phyloP scores from a whole-genome alignment of 2,113 vertebrate species.

The Salvelinus fontinalis region DNA sequence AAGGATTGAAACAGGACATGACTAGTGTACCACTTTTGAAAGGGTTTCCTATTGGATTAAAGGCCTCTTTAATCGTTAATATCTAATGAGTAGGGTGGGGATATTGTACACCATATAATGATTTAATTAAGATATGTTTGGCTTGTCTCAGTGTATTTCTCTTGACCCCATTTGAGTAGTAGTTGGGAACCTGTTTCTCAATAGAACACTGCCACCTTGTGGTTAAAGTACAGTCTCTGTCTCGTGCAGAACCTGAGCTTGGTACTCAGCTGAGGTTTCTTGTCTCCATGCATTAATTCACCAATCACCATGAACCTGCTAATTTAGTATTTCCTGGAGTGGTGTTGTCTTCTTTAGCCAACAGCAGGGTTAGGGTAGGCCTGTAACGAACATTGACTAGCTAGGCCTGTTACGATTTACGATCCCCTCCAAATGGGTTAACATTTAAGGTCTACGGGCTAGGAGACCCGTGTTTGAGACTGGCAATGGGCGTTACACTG shows the following conservation, averaged over 20 bases:
- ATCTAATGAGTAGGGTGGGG: not conserved
- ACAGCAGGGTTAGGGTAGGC: no score
- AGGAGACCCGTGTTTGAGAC: no score
- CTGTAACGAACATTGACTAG: no score
- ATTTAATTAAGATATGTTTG: not conserved
- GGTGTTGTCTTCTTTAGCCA: no score
- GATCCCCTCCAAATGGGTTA: no score
- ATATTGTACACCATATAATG: not conserved
- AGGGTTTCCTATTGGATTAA: constrained; percentile 52
- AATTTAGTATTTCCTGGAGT: no score
- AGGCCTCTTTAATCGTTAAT: constrained; percentile 23
- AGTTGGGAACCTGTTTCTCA: constrained; percentile 1
- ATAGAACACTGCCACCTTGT: constrained; percentile 59
- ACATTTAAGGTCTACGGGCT: no score
- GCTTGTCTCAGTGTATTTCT: not conserved
- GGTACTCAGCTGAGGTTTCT: not conserved
- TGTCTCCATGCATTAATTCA: not conserved
- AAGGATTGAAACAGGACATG: constrained; percentile 44
- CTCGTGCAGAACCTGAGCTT: not conserved
- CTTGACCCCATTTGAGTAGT: not conserved
- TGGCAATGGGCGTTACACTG: no score
- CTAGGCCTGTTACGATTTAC: no score
- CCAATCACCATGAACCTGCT: not conserved
- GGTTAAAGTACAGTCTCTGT: constrained; percentile 18
- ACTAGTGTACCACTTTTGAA: constrained; percentile 43